phyloP scores from a whole-genome alignment of 1,140 invertebrate species.

The Hesperophylax magnus region DNA sequence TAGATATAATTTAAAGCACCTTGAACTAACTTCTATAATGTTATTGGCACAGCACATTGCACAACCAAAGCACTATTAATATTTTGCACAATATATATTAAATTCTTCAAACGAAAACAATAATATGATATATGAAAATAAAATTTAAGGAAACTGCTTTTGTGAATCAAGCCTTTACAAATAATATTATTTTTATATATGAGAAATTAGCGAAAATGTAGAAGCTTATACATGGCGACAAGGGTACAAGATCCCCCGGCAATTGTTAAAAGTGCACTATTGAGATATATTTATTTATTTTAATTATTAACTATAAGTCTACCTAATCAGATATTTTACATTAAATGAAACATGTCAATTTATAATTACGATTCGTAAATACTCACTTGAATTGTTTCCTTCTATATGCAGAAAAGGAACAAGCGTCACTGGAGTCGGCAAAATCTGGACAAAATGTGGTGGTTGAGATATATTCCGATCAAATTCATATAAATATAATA shows the following conservation, averaged over 20 bases:
- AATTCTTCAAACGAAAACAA: background rate
- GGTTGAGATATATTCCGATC: too few species aligned
- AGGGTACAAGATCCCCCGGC: slow-evolving; percentile 59
- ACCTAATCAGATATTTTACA: slow-evolving; percentile 23
- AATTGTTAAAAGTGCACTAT: slow-evolving; percentile 58
- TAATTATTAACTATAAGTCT: slow-evolving; percentile 24
- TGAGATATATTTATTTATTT: slow-evolving; percentile 52
- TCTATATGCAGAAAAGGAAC: background rate
- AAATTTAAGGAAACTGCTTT: slow-evolving; percentile 39
- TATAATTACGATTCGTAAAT: slow-evolving; percentile 27
- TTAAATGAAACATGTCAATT: slow-evolving; percentile 48
- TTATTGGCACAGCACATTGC: slow-evolving; percentile 9
- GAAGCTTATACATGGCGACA: slow-evolving; percentile 58
- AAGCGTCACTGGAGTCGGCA: too few species aligned
- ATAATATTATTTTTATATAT: slow-evolving; percentile 44
- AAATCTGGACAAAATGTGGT: too few species aligned
- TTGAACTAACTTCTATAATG: background rate
- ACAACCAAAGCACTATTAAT: background rate
- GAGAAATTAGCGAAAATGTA: slow-evolving; percentile 55
- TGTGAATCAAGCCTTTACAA: slow-evolving; percentile 44
- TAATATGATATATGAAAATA: slow-evolving; percentile 16
- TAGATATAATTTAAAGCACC: background rate
- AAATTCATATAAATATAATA: too few species aligned
- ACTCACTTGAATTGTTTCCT: background rate
- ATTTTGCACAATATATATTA: background rate